Evolutionary conservation across 2,888 invertebrate species (phyloP).

Genomic region (Adelognathus sp.): DNA sequence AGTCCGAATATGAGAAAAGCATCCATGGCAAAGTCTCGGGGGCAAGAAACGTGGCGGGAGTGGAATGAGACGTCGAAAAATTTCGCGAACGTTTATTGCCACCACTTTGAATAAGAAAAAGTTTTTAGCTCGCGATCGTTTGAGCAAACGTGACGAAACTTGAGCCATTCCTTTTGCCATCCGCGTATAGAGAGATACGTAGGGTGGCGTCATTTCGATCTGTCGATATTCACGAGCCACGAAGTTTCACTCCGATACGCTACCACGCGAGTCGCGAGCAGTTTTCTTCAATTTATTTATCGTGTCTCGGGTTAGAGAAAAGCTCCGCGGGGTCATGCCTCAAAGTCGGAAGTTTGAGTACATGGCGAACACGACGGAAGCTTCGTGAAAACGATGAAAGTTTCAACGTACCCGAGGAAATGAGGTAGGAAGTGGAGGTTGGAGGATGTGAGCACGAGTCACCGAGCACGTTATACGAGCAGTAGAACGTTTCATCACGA

Average conservation of each 20-base stretch:
- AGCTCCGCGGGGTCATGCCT: constrained; percentile 49
- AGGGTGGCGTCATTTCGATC: constrained; percentile 45
- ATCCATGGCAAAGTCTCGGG: constrained; percentile 43
- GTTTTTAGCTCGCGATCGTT: constrained; percentile 57
- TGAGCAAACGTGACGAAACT: constrained; percentile 57
- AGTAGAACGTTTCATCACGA: constrained; percentile 19
- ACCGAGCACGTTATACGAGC: constrained; percentile 24
- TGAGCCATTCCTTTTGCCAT: constrained; percentile 53
- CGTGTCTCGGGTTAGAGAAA: constrained; percentile 18
- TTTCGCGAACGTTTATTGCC: constrained; percentile 54
- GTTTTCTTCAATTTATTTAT: constrained; percentile 37
- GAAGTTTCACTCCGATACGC: constrained; percentile 14
- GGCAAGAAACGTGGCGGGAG: constrained; percentile 24
- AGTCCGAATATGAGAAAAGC: constrained; percentile 32
- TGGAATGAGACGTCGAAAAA: constrained; percentile 45
- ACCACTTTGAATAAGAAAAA: constrained; percentile 55
- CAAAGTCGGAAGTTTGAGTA: constrained; percentile 63
- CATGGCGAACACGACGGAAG: constrained; percentile 59
- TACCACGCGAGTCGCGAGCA: neutral
- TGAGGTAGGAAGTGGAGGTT: constrained; percentile 23
- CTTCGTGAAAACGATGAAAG: constrained; percentile 54
- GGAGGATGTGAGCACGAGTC: constrained; percentile 18
- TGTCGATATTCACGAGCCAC: constrained; percentile 41
- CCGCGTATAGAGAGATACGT: constrained; percentile 20
- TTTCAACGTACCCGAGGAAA: constrained; percentile 58